phyloP scores from a whole-genome alignment of 2,888 invertebrate species.

The Diaperis boleti region DNA sequence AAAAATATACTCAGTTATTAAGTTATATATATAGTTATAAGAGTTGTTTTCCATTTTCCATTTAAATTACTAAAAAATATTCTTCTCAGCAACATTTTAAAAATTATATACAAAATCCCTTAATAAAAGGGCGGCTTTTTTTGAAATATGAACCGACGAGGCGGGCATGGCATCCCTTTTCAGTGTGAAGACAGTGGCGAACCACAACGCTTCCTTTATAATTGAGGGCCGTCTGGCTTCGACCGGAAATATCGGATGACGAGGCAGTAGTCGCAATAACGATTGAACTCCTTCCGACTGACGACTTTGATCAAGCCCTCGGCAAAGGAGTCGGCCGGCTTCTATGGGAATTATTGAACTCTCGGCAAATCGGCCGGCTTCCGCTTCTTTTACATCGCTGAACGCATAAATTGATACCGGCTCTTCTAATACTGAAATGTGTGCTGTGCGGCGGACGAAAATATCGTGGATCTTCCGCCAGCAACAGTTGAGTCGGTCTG shows the following conservation, averaged over 20 bases:
- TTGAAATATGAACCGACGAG: conserved; percentile 34
- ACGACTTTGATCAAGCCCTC: conserved; percentile 49
- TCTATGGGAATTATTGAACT: conserved; percentile 48
- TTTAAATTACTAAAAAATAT: no score
- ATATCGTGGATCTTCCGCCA: conserved; percentile 23
- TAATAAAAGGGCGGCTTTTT: conserved; percentile 30
- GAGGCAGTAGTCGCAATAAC: conserved; percentile 51
- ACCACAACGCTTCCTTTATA: conserved; percentile 41
- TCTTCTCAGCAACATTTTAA: no score
- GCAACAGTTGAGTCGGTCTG: conserved; percentile 23
- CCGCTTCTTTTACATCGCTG: conserved; percentile 44
- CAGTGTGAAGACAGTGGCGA: conserved; percentile 35
- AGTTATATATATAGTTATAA: no score
- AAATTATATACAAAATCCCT: no score
- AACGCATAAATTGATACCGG: conserved; percentile 43
- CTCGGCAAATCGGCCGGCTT: conserved; percentile 47
- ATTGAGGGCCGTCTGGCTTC: conserved; percentile 44
- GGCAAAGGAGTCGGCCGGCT: conserved; percentile 31
- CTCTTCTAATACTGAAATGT: conserved; percentile 40
- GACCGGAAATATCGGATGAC: conserved; percentile 51
- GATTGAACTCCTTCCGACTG: conserved; percentile 52
- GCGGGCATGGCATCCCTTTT: conserved; percentile 24
- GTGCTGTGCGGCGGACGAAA: conserved; percentile 5
- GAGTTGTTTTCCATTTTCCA: no score
- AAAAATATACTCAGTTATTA: no score